Base-by-base conservation (phyloP, 2,113 vertebrate genomes). In the Canis aureus region DNA sequence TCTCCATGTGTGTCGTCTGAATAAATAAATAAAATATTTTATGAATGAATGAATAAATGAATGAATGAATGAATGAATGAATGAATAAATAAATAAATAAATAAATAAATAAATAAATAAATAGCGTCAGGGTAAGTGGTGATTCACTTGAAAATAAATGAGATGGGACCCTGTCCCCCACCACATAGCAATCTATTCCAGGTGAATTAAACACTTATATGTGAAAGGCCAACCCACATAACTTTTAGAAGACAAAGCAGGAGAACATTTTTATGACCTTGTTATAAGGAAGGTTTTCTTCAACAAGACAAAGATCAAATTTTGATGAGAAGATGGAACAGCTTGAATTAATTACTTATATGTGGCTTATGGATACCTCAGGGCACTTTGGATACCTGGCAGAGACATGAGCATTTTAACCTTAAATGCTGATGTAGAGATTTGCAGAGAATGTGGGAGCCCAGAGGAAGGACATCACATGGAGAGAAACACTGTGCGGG, bases 401-500 rank as follows among this genome's bases (percentile, higher is more conserved):
- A 53, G 89, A 67, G 87, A 59, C 25, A 15, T 11, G 1, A 25
- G 57, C 73, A 13, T 15, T 32, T 53, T 49, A 11, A 78, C 19
- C 19, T 43, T 17, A 25, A 12, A 60, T 38, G 35, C 55, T 29
- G 17, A 8, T 2, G 0, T 20, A 1, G 60, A 67, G 23, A 53
- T 11, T 27, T 8, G 55, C 22, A 8, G 38, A 20, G 57, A 7
- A 9, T 0, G 8, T 0, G 17, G 32, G 62, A 55, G 4, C 29
- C 22, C 19, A 0, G 2, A 17, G 74, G 66, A 16, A 32, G 53
- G 60, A n/a, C 11, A 10, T 20, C 11, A 22, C 4, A 10, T 55
- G 0, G 1, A 3, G 53, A 60, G 60, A n/a, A 43, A n/a, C 0
- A 0, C 25, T 7, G 4, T 1, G 1, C 8, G 1, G 13, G 43